These are phyloP conservation scores for Pseudochaenichthys georgianus DNA, from an alignment of 2,797 vertebrate genomes.

Conservation along the genomic window DNA sequence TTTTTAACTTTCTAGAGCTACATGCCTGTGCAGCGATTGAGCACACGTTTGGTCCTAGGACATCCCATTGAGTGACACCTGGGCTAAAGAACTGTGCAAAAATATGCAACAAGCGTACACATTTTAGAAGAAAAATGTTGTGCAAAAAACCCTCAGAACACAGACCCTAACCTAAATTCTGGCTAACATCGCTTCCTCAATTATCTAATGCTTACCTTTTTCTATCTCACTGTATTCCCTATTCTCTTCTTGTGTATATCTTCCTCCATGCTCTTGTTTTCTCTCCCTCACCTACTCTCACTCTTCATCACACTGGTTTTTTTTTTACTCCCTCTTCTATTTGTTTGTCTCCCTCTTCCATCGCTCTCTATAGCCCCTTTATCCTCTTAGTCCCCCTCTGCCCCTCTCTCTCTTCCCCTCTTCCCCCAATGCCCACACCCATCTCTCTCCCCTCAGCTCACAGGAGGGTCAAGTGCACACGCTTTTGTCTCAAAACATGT, in stretches of 20 bases:
- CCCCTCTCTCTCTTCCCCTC: constrained; percentile 56
- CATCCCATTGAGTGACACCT: not conserved
- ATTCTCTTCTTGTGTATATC: not conserved
- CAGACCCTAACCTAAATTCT: constrained; percentile 9
- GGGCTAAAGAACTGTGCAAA: not conserved
- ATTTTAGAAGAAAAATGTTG: not conserved
- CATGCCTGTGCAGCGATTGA: not conserved
- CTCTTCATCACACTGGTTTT: not conserved
- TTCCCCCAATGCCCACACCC: constrained; percentile 38
- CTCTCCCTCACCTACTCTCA: constrained; percentile 18
- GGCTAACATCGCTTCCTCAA: constrained; percentile 14
- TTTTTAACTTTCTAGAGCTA: not conserved
- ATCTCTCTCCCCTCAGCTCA: constrained; percentile 65
- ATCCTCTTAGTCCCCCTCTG: constrained; percentile 55
- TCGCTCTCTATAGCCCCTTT: constrained; percentile 38
- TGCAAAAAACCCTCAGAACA: not conserved
- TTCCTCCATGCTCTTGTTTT: constrained; percentile 7
- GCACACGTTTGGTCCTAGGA: not conserved
- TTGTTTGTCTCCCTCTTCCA: constrained; percentile 41
- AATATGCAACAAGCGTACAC: not conserved
- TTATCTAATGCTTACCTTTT: constrained; percentile 1
- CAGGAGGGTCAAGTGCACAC: constrained; percentile 75
- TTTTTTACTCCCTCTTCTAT: constrained; percentile 21
- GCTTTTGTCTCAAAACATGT: constrained; percentile 81
- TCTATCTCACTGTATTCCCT: not conserved